Conservation (phyloP, 2,888 invertebrate genomes). For the Eupsilia transversa region DNA sequence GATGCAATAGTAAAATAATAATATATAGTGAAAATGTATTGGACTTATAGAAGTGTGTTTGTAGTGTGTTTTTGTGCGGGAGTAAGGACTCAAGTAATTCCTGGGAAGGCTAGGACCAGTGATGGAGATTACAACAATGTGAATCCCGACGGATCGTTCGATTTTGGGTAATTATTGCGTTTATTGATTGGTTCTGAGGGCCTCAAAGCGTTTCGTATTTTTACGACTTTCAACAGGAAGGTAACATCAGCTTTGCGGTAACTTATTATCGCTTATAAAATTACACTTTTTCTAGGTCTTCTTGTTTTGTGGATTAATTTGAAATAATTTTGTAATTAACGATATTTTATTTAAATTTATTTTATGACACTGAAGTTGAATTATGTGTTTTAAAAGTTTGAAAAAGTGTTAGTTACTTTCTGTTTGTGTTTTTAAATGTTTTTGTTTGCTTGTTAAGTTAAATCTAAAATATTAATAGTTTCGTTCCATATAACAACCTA, state of each 20-base stretch:
- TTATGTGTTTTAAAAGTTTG: not conserved
- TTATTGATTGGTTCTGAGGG: constrained; percentile 20
- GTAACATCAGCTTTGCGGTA: too few relatives aligned
- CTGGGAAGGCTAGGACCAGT: constrained; percentile 86
- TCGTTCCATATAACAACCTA: not conserved
- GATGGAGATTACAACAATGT: constrained; percentile 92
- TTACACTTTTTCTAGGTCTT: not conserved
- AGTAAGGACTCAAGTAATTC: constrained; percentile 86
- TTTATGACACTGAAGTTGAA: not conserved
- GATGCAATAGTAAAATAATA: constrained; percentile 60
- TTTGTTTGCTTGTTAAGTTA: not conserved
- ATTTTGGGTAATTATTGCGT: constrained; percentile 91
- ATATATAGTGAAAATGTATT: constrained; percentile 78
- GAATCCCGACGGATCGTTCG: constrained; percentile 93
- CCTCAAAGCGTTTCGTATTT: too few relatives aligned
- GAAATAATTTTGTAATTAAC: not conserved
- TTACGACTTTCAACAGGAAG: too few relatives aligned
- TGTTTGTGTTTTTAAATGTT: not conserved
- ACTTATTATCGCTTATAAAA: not conserved
- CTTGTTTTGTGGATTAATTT: not conserved
- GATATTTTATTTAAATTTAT: not conserved
- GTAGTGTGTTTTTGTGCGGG: constrained; percentile 83
- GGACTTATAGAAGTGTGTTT: constrained; percentile 80
- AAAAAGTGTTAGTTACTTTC: not conserved
- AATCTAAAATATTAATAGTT: not conserved